Evolutionary conservation across 2,113 vertebrate species (phyloP).

Genomic region (Polypterus bichir): DNA sequence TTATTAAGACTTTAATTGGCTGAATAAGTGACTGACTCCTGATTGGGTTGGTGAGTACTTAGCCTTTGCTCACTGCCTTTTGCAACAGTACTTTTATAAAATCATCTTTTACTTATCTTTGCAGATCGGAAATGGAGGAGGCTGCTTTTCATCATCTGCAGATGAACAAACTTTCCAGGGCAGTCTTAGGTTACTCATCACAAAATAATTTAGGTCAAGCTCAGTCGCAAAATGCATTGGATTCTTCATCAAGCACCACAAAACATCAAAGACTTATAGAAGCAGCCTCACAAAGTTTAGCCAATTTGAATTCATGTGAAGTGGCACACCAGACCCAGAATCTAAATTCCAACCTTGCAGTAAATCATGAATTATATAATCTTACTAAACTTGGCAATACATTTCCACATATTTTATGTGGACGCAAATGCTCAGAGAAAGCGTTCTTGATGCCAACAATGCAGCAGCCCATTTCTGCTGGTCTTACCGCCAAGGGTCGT

Average conservation of each 20-base stretch:
- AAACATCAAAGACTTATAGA: not conserved
- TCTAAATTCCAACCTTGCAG: not conserved
- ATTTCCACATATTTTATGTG: constrained; percentile 3
- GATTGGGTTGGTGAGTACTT: not conserved
- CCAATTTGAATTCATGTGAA: not conserved
- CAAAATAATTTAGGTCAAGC: not conserved
- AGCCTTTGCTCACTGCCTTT: not conserved
- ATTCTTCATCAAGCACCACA: not conserved
- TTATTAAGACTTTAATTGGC: not conserved
- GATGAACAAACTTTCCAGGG: not conserved
- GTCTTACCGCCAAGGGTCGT: constrained; percentile 2
- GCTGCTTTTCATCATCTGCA: constrained; percentile 13
- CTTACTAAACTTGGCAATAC: constrained; percentile 10
- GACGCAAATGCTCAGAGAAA: constrained; percentile 5
- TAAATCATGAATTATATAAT: constrained; percentile 8
- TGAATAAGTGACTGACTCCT: not conserved
- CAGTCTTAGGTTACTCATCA: not conserved
- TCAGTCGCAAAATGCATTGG: not conserved
- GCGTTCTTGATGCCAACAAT: not conserved
- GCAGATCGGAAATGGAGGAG: constrained; percentile 23
- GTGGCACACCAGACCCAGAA: not conserved
- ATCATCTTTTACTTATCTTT: not conserved
- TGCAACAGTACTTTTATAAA: not conserved
- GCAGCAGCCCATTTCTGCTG: not conserved
- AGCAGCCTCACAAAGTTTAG: not conserved